Percentiles rank a stretch among this genome's conserved stretches.
Evolutionary conservation across 1,140 invertebrate species (phyloP).

Genomic region (Meloidogyne chitwoodi): DNA sequence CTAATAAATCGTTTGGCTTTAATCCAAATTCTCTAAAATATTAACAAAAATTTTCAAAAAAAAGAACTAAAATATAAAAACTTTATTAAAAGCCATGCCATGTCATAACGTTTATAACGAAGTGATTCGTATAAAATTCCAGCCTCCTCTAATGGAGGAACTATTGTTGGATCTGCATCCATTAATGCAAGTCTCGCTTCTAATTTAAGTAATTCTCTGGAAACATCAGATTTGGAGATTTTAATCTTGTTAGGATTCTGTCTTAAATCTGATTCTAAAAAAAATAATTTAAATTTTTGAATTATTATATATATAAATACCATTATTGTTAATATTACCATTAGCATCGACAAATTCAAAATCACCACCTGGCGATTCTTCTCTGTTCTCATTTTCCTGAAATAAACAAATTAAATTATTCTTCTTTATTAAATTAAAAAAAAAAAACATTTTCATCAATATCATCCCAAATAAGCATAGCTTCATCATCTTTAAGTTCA

Average conservation of each 20-base stretch:
- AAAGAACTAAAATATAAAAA: not conserved
- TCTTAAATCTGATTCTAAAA: not conserved
- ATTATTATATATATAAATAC: not conserved
- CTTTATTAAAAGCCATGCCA: conserved; percentile 42
- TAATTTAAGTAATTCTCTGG: conserved; percentile 29
- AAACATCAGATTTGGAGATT: conserved; percentile 26
- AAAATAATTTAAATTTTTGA: not conserved
- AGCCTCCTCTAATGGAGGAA: conserved; percentile 26
- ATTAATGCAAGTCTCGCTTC: conserved; percentile 36
- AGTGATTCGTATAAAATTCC: conserved; percentile 38
- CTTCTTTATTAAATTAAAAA: not conserved
- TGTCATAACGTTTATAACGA: conserved; percentile 39
- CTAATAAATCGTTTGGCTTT: conserved; percentile 28
- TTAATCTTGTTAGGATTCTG: not conserved
- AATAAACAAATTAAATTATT: not conserved
- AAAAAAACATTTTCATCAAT: not conserved
- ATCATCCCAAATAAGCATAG: not conserved
- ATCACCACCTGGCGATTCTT: not conserved
- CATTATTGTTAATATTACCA: not conserved
- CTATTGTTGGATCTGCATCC: conserved; percentile 19
- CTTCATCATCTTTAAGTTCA: not conserved
- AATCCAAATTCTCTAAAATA: conserved; percentile 24
- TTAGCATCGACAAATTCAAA: not conserved
- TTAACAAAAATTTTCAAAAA: not conserved
- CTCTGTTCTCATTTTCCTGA: not conserved